Base-by-base conservation (phyloP, 2,113 vertebrate species). In the Puntigrus tetrazona region DNA sequence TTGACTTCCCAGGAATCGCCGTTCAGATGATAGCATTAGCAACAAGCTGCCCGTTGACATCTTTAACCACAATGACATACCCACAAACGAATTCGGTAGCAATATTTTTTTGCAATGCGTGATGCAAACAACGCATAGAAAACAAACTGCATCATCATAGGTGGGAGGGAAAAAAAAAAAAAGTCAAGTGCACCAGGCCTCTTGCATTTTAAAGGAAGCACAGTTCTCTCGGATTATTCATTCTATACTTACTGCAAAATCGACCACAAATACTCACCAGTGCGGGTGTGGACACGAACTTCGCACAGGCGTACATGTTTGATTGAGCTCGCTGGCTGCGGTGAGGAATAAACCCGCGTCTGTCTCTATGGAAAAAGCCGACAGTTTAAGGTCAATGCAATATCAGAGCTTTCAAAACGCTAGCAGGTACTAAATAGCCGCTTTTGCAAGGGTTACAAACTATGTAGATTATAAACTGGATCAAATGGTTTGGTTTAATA, bases 291-390 rank as follows among this genome's bases (percentile, higher is more conserved):
- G 86, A 89, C 57, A 89, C 87, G 86, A 89, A 87, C 63, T 89
- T 89, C 9, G 86, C 87, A 82, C 89, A 89, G 82, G 87, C 82
- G 87, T 87, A 89, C 89, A 89, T 89, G 78, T 84, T 87, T 57
- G 61, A 36, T 67, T 63, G 45, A 85, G 38, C 29, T 81, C 29
- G 82, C 59, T 70, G 77, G 61, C 8, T 65, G 63, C 14, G 45
- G 50, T 11, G 52, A 50, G 55, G 77, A 73, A 67, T 70, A 78
- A 75, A 84, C 72, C 74, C 82, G 87, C 61, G 85, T 57, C 82
- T 81, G 80, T 86, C 63, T 84, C 82, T 86, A 41, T 34, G 27
- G 55, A 52, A 25, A 86, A 72, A 86, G 67, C 75, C 31, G 31
- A 73, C 73, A 82, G 80, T 77, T 79, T 89, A 87, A 89, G 89